Evolutionary conservation across 2,888 invertebrate genomes (phyloP).

Genomic region (Dasysyrphus albostriatus): DNA sequence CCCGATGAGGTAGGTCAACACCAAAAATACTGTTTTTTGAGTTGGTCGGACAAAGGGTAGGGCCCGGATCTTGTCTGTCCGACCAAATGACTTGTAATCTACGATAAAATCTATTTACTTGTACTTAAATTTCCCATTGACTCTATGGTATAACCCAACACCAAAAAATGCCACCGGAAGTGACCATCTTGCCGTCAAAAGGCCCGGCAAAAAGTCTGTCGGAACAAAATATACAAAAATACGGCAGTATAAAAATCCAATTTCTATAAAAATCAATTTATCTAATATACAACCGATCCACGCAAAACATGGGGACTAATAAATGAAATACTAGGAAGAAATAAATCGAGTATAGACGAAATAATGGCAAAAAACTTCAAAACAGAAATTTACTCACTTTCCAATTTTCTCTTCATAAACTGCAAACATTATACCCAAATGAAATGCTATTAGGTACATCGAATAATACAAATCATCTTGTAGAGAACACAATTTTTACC

Average conservation of each 20-base stretch:
- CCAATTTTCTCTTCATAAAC: conserved; percentile 1
- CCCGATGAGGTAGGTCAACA: too few relatives aligned
- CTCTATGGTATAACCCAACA: too few relatives aligned
- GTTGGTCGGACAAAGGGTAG: too few relatives aligned
- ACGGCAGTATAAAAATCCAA: not conserved
- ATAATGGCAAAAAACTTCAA: not conserved
- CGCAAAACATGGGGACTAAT: conserved; percentile 11
- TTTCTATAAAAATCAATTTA: not conserved
- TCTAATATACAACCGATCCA: not conserved
- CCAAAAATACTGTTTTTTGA: too few relatives aligned
- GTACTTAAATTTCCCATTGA: too few relatives aligned
- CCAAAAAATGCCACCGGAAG: too few relatives aligned
- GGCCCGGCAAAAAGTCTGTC: too few relatives aligned
- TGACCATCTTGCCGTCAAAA: too few relatives aligned
- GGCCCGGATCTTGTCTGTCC: too few relatives aligned
- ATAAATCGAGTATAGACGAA: not conserved
- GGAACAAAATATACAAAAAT: not conserved
- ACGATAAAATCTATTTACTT: too few relatives aligned
- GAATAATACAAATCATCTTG: not conserved
- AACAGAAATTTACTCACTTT: not conserved
- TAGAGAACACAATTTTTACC: not conserved
- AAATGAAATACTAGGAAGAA: conserved; percentile 9
- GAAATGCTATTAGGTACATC: not conserved
- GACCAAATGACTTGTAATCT: too few relatives aligned
- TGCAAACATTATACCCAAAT: not conserved